Evolutionary conservation across 2,797 vertebrate genomes (phyloP), one percentile per base, ranked within the genome.

Genomic region (Morelia viridis): DNA sequence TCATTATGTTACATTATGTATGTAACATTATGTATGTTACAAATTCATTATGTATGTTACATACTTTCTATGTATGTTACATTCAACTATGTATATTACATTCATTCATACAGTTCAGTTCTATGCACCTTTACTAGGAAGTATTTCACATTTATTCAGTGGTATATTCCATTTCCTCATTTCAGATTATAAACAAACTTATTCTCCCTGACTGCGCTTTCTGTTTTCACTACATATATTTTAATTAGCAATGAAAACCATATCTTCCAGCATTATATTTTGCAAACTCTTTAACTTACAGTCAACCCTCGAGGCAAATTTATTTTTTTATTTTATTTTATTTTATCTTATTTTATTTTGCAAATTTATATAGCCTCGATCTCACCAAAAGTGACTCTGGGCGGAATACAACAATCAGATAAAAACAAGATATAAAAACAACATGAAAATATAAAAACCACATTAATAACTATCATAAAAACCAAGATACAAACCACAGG

Each of bases 201-300:
- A 62, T 85, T 91, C 12, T 19, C 24, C 87, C 24, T 92, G 9
- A 17, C n/a, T 80, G 9, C 2, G 80, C 2, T 1, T 8, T 85
- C n/a, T 41, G 7, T 60, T 19, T 88, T 93, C 22, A 58, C 10
- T 50, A 57, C 87, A 64, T 83, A 41, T 35, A 65, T 84, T 68
- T 80, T 61, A 89, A 46, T 93, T 56, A 92, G 28, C 56, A 56
- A 87, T 76, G 26, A n/a, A 88, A 60, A 80, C 10, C 41, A 87
- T 86, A 91, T 88, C 88, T 19, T 11, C 22, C 7, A 28, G 11
- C 11, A 12, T 56, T 41, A 91, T 41, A 31, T 86, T 65, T 57
- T 86, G 50, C 31, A 91, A 85, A 28, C 24, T 84, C 61, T n/a
- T 53, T 15, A n/a, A 53, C 28, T 50, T n/a, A 61, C 24, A 60